Conservation (phyloP, 2,797 vertebrate genomes). For the Anguilla obscura region DNA sequence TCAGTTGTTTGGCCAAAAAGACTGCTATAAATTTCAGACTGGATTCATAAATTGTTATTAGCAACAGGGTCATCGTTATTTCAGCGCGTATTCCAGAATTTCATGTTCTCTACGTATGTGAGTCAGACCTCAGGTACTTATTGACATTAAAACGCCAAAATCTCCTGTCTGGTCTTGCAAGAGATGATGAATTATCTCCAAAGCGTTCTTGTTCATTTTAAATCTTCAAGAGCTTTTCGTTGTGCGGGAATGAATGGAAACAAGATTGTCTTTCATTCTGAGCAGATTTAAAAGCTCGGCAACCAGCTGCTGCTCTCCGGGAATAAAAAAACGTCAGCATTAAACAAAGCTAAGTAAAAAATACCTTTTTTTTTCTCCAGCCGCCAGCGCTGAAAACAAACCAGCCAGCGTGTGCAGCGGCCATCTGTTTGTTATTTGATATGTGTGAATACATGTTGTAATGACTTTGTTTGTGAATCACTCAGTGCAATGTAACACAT, state of each 20-base stretch:
- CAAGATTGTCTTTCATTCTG: constrained; percentile 99
- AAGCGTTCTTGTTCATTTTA: constrained; percentile 97
- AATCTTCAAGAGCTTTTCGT: constrained; percentile 99
- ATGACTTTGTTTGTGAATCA: constrained; percentile 99
- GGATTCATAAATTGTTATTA: constrained; percentile 6
- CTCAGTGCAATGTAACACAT: constrained; percentile 96
- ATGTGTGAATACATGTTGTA: constrained; percentile 99
- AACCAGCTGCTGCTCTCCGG: constrained; percentile 58
- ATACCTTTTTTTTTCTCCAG: constrained; percentile 43
- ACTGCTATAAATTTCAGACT: background rate
- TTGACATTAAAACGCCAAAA: constrained; percentile 99
- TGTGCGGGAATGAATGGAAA: constrained; percentile 99
- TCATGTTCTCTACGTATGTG: background rate
- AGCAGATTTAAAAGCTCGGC: constrained; percentile 75
- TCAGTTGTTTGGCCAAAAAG: background rate
- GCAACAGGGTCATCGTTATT: background rate
- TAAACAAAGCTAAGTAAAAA: constrained; percentile 49
- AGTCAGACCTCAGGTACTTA: constrained; percentile 65
- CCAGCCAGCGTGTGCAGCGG: constrained; percentile 94
- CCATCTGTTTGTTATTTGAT: constrained; percentile 99
- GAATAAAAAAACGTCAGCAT: constrained; percentile 95
- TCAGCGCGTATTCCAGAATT: background rate
- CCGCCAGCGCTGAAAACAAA: constrained; percentile 97
- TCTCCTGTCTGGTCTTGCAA: constrained; percentile 91
- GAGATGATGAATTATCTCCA: constrained; percentile 99